phyloP scores from a whole-genome alignment of 2,888 invertebrate species.

The Scrobipalpa costella region DNA sequence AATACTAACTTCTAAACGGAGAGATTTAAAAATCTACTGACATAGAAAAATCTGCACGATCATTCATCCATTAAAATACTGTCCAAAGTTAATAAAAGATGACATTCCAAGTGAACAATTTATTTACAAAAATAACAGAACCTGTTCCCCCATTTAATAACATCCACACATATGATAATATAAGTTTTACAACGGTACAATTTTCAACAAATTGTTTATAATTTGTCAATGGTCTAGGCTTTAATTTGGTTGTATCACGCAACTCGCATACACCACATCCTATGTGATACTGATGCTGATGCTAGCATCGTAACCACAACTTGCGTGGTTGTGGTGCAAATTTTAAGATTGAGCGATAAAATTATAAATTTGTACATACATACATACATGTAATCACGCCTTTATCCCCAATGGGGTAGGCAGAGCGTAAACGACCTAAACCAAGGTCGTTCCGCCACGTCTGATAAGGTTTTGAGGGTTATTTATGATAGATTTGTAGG shows the following conservation, averaged over 20 bases:
- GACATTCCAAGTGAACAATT: background rate
- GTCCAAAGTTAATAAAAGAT: background rate
- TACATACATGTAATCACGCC: too few species aligned
- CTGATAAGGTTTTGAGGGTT: too few species aligned
- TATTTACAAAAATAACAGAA: background rate
- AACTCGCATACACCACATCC: conserved; percentile 10
- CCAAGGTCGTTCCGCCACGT: too few species aligned
- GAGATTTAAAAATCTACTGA: background rate
- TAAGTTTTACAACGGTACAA: background rate
- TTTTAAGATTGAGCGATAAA: background rate
- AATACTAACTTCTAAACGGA: too few species aligned
- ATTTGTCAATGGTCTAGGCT: background rate
- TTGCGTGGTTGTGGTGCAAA: background rate
- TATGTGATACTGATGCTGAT: background rate
- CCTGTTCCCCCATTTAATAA: background rate
- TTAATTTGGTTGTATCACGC: conserved; percentile 8
- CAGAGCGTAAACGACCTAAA: too few species aligned
- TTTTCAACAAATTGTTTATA: background rate
- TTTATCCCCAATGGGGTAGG: too few species aligned
- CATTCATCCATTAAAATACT: background rate
- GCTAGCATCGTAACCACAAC: background rate
- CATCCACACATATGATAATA: background rate
- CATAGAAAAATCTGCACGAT: background rate
- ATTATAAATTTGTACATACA: too few species aligned
- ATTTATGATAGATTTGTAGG: too few species aligned